Conservation (phyloP, 2,113 vertebrate genomes). For the Chroicocephalus ridibundus region DNA sequence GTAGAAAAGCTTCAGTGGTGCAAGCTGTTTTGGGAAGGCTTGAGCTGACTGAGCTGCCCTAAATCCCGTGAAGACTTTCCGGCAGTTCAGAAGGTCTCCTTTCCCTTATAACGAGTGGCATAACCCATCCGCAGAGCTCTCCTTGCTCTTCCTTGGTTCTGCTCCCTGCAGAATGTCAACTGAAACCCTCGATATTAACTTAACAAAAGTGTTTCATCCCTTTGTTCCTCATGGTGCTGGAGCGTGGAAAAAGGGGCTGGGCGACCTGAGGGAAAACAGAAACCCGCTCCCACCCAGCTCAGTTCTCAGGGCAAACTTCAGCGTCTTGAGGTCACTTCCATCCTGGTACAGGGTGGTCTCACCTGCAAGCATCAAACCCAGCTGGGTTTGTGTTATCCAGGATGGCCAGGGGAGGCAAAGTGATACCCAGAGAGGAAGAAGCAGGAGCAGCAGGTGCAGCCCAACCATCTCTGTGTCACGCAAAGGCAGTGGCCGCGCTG, state of each 20-base stretch:
- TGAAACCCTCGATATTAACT: background rate
- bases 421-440: background rate
- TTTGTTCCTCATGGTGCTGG: background rate
- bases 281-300: background rate
- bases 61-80: background rate
- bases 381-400: background rate
- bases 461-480: background rate
- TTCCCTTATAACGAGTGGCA: background rate
- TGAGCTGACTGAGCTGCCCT: background rate
- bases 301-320: background rate
- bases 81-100: background rate
- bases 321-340: background rate
- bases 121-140: background rate
- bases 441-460: background rate
- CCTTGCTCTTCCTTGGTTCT: background rate
- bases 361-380: background rate
- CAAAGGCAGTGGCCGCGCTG: background rate
- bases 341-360: fast-evolving
- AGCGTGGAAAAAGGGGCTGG: background rate
- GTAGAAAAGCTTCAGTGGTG: background rate
- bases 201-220: background rate
- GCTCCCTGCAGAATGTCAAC: background rate
- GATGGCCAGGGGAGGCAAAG: background rate
- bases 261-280: background rate
- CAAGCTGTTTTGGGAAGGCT: background rate